Evolutionary conservation across 2,888 invertebrate genomes (phyloP).

Genomic region (Halictus ligatus): DNA sequence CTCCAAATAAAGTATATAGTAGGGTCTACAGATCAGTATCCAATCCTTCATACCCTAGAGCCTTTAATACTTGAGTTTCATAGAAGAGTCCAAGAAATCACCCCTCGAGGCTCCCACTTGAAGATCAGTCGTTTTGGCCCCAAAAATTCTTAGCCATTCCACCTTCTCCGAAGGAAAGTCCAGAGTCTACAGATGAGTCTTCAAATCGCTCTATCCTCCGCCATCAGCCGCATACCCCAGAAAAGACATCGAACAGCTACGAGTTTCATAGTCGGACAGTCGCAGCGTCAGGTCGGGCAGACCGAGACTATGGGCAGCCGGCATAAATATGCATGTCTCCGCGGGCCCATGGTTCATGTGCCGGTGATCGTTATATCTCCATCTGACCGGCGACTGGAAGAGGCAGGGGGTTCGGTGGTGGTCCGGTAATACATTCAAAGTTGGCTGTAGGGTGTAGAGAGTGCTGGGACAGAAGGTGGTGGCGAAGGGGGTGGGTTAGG

Average conservation of each 20-base stretch:
- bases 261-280: slow-evolving; percentile 55
- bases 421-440: slow-evolving; percentile 83
- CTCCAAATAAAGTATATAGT: too few species aligned
- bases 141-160: too few species aligned
- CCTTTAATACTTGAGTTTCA: too few species aligned
- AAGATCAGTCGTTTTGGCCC: too few species aligned
- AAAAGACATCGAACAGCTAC: not conserved
- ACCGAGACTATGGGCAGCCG: slow-evolving; percentile 70
- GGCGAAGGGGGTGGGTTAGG: slow-evolving; percentile 40
- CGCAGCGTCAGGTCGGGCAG: slow-evolving; percentile 52
- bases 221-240: not conserved
- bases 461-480: slow-evolving; percentile 76
- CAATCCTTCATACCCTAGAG: too few species aligned
- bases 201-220: not conserved
- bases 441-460: slow-evolving; percentile 77
- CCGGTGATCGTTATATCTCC: slow-evolving; percentile 83
- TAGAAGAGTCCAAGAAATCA: too few species aligned
- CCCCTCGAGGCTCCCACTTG: too few species aligned
- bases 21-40: too few species aligned
- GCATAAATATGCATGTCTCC: slow-evolving; percentile 80
- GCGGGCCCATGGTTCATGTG: slow-evolving; percentile 78
- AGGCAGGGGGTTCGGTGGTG: slow-evolving; percentile 64
- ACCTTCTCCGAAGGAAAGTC: not conserved
- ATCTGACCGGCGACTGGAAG: slow-evolving; percentile 80
- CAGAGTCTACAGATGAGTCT: not conserved